These are phyloP conservation scores for Catharus ustulatus DNA, from an alignment of 2,797 vertebrate species.

Conservation along the genomic window DNA sequence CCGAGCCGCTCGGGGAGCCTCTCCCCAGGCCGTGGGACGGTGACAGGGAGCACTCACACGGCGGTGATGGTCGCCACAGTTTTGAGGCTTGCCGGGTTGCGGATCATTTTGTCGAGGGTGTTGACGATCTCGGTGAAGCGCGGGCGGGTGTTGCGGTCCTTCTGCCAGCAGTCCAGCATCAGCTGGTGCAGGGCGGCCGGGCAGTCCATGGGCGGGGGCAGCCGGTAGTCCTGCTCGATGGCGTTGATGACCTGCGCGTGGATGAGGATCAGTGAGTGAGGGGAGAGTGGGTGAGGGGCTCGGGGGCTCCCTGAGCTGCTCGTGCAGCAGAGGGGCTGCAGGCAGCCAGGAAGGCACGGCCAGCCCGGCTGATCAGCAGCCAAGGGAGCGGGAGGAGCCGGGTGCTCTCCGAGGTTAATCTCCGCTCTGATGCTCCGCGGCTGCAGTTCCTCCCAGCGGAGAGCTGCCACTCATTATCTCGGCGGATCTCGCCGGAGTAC, in stretches of 20 bases:
- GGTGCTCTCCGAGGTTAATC: conserved; percentile 76
- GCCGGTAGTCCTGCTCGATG: conserved; percentile 97
- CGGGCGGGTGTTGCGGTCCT: conserved; percentile 95
- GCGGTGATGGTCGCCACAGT: conserved; percentile 95
- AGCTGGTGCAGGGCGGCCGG: conserved; percentile 95
- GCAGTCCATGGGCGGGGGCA: conserved; percentile 98
- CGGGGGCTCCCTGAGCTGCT: neutral
- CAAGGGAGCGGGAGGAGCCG: conserved; percentile 42
- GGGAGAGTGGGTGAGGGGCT: no score
- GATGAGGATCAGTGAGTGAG: neutral
- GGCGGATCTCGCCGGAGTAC: conserved; percentile 61
- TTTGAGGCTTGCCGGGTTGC: conserved; percentile 97
- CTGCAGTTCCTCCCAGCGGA: conserved; percentile 68
- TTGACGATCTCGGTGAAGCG: conserved; percentile 96
- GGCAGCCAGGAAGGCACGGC: neutral
- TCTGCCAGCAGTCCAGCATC: conserved; percentile 99
- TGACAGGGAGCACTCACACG: conserved; percentile 83
- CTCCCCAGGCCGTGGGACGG: accelerated
- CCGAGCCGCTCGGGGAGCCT: accelerated
- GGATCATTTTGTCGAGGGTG: conserved; percentile 98
- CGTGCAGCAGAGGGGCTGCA: neutral
- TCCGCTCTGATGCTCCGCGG: conserved; percentile 73
- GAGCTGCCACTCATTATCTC: conserved; percentile 80
- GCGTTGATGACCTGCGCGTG: conserved; percentile 92
- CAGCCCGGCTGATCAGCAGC: neutral